Conservation (phyloP, 2,888 invertebrate species). For the Apodemia duryi region DNA sequence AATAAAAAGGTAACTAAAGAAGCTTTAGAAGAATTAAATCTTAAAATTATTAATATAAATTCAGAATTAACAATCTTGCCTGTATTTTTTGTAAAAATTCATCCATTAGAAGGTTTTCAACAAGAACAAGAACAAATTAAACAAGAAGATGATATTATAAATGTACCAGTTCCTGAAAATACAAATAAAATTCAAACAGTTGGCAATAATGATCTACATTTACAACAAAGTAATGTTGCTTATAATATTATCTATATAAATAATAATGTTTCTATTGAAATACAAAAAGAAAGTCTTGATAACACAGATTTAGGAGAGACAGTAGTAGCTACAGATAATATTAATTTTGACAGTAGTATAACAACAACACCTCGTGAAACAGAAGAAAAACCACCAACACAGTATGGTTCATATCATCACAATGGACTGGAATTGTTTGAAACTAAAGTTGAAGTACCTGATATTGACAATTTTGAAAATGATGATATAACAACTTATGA, state of each 20-base stretch:
- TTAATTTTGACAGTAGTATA: not conserved
- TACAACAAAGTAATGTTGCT: not conserved
- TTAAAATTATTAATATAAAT: not conserved
- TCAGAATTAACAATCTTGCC: not conserved
- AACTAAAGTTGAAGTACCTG: not conserved
- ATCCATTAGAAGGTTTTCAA: not conserved
- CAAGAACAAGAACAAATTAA: not conserved
- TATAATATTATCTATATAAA: not conserved
- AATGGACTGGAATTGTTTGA: not conserved
- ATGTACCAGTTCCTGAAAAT: not conserved
- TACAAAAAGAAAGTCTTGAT: not conserved
- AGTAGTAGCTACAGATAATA: too few relatives aligned
- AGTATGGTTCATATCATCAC: not conserved
- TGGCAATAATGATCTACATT: not conserved
- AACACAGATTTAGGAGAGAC: too few relatives aligned
- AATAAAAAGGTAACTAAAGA: slow-evolving; percentile 44
- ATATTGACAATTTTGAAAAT: not conserved
- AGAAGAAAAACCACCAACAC: not conserved
- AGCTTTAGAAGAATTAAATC: not conserved
- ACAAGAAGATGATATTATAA: not conserved
- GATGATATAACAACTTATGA: not conserved
- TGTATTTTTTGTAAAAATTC: not conserved
- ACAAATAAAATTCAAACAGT: not conserved
- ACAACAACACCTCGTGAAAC: not conserved
- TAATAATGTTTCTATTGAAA: not conserved